These are phyloP conservation scores for Triplophysa siluroides DNA, from an alignment of 2,113 vertebrate species.

Conservation along the genomic window DNA sequence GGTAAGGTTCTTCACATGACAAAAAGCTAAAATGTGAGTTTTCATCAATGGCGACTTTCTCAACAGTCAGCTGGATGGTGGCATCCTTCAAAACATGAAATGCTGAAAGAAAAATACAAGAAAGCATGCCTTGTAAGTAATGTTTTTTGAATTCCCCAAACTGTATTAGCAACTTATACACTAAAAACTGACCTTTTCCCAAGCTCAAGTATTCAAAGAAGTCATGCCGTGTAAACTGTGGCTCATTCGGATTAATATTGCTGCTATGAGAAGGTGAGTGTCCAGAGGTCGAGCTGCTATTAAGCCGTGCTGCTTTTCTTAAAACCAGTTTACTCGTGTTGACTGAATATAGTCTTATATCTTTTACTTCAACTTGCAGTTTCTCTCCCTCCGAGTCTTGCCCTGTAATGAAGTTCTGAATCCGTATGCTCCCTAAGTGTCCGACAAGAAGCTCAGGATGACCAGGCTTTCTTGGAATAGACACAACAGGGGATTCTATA, in stretches of 20 bases:
- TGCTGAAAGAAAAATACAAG: constrained; percentile 69
- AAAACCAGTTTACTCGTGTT: constrained; percentile 80
- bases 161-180: not conserved
- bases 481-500: constrained; percentile 93
- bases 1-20: constrained; percentile 76
- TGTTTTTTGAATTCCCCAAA: too few species aligned
- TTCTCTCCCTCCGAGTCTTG: constrained; percentile 83
- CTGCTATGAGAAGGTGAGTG: constrained; percentile 56
- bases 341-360: constrained; percentile 93
- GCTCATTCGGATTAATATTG: constrained; percentile 75
- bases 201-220: constrained; percentile 90
- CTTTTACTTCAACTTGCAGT: constrained; percentile 90
- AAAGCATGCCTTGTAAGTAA: not conserved
- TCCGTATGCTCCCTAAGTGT: constrained; percentile 91
- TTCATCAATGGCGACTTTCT: constrained; percentile 84
- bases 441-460: constrained; percentile 91
- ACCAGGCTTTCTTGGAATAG: constrained; percentile 89
- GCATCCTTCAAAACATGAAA: constrained; percentile 97
- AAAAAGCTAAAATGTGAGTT: constrained; percentile 76
- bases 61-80: constrained; percentile 91
- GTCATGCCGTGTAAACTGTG: constrained; percentile 90
- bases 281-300: constrained; percentile 36
- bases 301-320: constrained; percentile 58
- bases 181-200: constrained; percentile 83
- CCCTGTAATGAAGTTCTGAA: constrained; percentile 87